Percentiles rank a stretch among this genome's conserved stretches.
phyloP scores from a whole-genome alignment of 2,113 vertebrate species.

The Toxotes chatareus region DNA sequence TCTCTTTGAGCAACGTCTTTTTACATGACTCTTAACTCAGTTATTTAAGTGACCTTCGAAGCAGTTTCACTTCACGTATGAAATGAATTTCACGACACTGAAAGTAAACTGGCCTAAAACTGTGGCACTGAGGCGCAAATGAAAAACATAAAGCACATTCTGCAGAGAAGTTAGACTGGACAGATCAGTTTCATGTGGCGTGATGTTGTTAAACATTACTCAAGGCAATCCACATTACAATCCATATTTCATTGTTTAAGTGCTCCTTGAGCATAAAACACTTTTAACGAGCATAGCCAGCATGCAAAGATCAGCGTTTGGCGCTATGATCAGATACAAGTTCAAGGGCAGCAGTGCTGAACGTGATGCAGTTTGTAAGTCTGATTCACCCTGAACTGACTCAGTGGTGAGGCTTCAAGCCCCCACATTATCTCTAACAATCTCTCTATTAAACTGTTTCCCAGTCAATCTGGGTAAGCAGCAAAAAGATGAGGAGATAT shows the following conservation, averaged over 20 bases:
- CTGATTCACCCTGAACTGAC: background rate
- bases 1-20: background rate
- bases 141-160: background rate
- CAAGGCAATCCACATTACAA: background rate
- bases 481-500: constrained; percentile 1
- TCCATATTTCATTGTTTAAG: background rate
- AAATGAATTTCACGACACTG: background rate
- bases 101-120: background rate
- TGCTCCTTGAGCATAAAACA: constrained; percentile 19
- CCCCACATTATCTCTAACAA: constrained; percentile 1
- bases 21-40: background rate
- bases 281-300: background rate
- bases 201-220: constrained; percentile 46
- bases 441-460: background rate
- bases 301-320: background rate
- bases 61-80: constrained; percentile 8
- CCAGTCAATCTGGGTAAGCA: background rate
- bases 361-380: background rate
- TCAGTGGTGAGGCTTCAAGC: background rate
- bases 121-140: background rate
- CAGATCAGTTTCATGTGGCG: constrained; percentile 19
- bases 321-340: background rate
- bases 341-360: background rate
- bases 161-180: constrained; percentile 7
- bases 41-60: background rate